phyloP scores from a whole-genome alignment of 2,113 vertebrate species.

The Brachionichthys hirsutus region DNA sequence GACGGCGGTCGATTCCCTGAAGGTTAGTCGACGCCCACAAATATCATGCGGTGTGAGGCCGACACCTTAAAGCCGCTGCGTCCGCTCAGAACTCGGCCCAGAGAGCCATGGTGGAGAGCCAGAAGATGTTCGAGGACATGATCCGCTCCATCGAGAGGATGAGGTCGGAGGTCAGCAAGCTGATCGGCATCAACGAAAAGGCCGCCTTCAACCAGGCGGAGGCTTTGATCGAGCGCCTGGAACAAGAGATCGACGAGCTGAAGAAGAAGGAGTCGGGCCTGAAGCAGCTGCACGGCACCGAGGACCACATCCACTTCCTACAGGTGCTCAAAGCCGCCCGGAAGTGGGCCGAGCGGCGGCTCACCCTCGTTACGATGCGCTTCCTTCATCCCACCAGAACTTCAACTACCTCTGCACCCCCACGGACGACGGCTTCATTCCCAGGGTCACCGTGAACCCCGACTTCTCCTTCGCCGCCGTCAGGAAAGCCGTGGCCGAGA shows the following conservation, averaged over 20 bases:
- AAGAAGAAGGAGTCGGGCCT: slow-evolving; percentile 80
- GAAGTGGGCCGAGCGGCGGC: no score
- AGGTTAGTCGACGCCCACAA: slow-evolving; percentile 69
- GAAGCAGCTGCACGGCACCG: slow-evolving; percentile 82
- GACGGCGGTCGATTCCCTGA: slow-evolving; percentile 80
- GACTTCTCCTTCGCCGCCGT: slow-evolving; percentile 79
- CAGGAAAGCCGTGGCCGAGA: slow-evolving; percentile 80
- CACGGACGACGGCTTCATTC: slow-evolving; percentile 79
- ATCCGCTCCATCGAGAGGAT: slow-evolving; percentile 82
- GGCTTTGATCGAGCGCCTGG: slow-evolving; percentile 78
- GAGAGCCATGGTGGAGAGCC: slow-evolving; percentile 81
- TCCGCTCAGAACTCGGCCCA: slow-evolving; percentile 76
- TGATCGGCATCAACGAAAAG: slow-evolving; percentile 83
- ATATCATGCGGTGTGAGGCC: no score
- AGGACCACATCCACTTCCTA: slow-evolving; percentile 83
- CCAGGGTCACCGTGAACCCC: slow-evolving; percentile 76
- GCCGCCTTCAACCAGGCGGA: slow-evolving; percentile 80
- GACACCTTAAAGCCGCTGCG: neutral
- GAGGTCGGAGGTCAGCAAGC: slow-evolving; percentile 81
- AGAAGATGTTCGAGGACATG: slow-evolving; percentile 85
- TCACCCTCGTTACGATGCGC: no score
- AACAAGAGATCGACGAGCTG: slow-evolving; percentile 81
- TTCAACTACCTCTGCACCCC: slow-evolving; percentile 83
- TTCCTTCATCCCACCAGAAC: slow-evolving; percentile 62
- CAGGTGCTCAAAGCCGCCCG: no score